A percentile compares a stretch with the other conserved stretches of the same genome.
phyloP scores from a whole-genome alignment of 2,113 vertebrate species.

The Cromileptes altivelis region DNA sequence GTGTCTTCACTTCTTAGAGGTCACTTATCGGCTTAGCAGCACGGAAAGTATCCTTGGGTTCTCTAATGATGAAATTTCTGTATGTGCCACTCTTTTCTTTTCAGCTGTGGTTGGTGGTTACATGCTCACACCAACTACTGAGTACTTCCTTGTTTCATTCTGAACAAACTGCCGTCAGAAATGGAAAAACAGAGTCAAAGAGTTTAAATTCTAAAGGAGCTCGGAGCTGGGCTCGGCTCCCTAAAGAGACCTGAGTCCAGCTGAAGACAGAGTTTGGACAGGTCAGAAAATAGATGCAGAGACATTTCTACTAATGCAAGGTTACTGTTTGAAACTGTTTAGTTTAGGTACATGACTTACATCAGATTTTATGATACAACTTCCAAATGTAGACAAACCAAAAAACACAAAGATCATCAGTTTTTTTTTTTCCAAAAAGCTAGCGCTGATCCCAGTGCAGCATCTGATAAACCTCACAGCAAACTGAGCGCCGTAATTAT shows the following conservation, averaged over 20 bases:
- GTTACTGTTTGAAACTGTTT: neutral
- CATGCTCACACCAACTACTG: slow-evolving; percentile 2
- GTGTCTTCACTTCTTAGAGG: slow-evolving; percentile 5
- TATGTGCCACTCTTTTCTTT: neutral
- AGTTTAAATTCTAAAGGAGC: neutral
- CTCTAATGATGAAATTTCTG: slow-evolving; percentile 23
- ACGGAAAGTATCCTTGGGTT: neutral
- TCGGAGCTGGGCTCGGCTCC: neutral
- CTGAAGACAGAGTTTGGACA: neutral
- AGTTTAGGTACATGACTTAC: neutral
- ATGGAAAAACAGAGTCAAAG: neutral
- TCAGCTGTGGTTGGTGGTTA: slow-evolving; percentile 4
- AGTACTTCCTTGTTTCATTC: slow-evolving; percentile 5
- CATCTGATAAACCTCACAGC: neutral
- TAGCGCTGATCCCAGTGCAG: neutral
- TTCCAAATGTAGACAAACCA: neutral
- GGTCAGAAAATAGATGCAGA: neutral
- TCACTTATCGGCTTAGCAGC: slow-evolving; percentile 20
- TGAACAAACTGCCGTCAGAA: slow-evolving; percentile 16
- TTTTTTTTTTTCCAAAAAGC: no score
- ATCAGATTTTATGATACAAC: neutral
- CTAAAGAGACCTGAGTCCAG: neutral
- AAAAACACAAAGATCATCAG: no score
- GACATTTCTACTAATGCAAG: neutral
- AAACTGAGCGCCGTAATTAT: neutral